These are phyloP conservation scores for Hemiprocne comata DNA, from an alignment of 2,113 vertebrate genomes.

Conservation along the genomic window DNA sequence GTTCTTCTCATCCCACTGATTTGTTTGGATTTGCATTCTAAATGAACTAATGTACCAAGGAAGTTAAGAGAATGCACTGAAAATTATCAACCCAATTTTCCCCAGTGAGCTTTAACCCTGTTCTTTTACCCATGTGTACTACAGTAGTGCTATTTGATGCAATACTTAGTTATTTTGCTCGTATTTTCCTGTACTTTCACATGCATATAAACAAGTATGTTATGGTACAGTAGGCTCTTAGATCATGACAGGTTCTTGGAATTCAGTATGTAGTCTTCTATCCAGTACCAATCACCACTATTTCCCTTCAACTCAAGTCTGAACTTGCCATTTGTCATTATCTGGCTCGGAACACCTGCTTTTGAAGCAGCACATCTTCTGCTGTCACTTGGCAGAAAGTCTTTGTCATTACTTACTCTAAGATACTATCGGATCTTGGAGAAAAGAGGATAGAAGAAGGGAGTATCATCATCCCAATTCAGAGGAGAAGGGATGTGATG, in stretches of 20 bases:
- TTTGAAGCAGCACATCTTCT: not conserved
- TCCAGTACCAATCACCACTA: not conserved
- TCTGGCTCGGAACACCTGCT: not conserved
- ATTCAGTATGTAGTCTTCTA: not conserved
- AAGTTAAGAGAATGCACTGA: not conserved
- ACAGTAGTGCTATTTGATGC: not conserved
- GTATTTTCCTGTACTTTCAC: not conserved
- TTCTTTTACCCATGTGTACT: not conserved
- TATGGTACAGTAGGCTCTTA: not conserved
- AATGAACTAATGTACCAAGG: not conserved
- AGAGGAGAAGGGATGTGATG: not conserved
- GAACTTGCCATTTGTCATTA: not conserved
- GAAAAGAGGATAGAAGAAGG: not conserved
- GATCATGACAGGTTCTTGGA: not conserved
- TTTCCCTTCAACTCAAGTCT: not conserved
- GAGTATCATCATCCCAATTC: not conserved
- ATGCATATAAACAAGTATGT: not conserved
- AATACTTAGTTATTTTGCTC: not conserved
- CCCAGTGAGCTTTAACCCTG: not conserved
- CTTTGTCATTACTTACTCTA: not conserved
- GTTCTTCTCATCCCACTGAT: slow-evolving; percentile 5
- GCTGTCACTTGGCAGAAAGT: not conserved
- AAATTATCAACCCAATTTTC: not conserved
- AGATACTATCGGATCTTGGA: not conserved
- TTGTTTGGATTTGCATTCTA: not conserved